These are phyloP conservation scores for Campoletis raptor DNA, from an alignment of 2,888 invertebrate genomes.

Conservation along the genomic window DNA sequence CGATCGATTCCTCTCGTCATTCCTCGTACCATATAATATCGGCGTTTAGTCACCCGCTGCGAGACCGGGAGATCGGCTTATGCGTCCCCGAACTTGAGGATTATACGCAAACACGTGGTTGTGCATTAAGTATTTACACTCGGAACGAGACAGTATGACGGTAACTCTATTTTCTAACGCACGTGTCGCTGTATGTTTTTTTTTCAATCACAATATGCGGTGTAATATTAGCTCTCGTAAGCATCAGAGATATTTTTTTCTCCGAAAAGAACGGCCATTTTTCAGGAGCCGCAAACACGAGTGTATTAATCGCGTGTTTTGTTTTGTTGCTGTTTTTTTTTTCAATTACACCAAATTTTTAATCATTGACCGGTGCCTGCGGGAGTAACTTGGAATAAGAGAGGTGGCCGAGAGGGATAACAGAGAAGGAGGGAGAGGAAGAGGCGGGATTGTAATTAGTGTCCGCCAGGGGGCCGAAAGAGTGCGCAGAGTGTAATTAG, in stretches of 20 bases:
- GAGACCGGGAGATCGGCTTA: constrained; percentile 64
- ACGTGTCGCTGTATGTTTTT: constrained; percentile 36
- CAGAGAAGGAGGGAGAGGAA: background rate
- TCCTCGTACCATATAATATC: constrained; percentile 71
- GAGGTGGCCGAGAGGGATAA: background rate
- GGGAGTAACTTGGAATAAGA: background rate
- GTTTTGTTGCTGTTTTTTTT: background rate
- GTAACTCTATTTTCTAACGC: background rate
- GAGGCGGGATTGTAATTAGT: constrained; percentile 58
- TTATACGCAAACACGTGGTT: constrained; percentile 59
- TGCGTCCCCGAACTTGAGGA: constrained; percentile 32
- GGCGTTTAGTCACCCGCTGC: constrained; percentile 79
- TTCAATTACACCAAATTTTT: constrained; percentile 15
- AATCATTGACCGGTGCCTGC: constrained; percentile 21
- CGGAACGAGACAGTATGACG: background rate
- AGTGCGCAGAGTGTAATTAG: constrained; percentile 58
- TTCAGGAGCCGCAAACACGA: background rate
- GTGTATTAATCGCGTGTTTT: background rate
- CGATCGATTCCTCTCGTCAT: constrained; percentile 62
- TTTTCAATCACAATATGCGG: constrained; percentile 2
- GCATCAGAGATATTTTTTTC: background rate
- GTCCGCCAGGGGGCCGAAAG: constrained; percentile 47
- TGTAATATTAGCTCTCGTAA: background rate
- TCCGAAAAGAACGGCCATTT: background rate
- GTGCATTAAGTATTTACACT: constrained; percentile 64